Conservation (phyloP, 2,797 vertebrate genomes). For the Micromesistius poutassou region DNA sequence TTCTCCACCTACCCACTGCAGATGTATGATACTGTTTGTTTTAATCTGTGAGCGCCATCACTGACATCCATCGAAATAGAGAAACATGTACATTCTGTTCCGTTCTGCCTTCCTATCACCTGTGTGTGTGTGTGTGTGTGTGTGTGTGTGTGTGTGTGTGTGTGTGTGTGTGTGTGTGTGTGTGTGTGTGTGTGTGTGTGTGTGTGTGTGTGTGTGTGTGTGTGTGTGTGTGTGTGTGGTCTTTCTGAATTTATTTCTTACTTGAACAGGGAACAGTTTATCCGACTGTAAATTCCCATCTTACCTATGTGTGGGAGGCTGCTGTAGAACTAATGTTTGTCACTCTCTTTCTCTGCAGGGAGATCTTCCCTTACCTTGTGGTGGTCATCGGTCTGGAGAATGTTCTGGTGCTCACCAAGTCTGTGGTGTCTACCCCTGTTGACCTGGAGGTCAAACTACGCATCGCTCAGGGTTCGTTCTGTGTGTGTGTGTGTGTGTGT, state of each 20-base stretch:
- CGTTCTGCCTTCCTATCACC: background rate
- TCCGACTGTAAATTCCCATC: background rate
- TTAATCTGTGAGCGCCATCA: too few relatives aligned
- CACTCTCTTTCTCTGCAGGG: constrained; percentile 66
- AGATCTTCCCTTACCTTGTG: constrained; percentile 97
- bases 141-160: too few relatives aligned
- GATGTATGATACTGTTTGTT: background rate
- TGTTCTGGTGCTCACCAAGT: constrained; percentile 95
- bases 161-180: too few relatives aligned
- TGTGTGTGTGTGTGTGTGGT: too few relatives aligned
- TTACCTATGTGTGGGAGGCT: background rate
- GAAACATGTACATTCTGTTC: background rate
- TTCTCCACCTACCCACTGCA: background rate
- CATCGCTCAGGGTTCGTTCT: constrained; percentile 86
- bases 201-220: too few relatives aligned
- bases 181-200: too few relatives aligned
- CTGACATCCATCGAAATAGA: background rate
- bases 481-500: background rate
- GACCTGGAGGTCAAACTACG: constrained; percentile 97
- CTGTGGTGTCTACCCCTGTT: constrained; percentile 94
- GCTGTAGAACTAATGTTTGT: background rate
- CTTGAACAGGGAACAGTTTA: too few relatives aligned
- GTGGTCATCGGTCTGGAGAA: constrained; percentile 98
- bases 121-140: too few relatives aligned
- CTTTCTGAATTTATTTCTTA: too few relatives aligned